Conservation (phyloP, 2,797 vertebrate genomes). For the Myiotriccus ornatus region DNA sequence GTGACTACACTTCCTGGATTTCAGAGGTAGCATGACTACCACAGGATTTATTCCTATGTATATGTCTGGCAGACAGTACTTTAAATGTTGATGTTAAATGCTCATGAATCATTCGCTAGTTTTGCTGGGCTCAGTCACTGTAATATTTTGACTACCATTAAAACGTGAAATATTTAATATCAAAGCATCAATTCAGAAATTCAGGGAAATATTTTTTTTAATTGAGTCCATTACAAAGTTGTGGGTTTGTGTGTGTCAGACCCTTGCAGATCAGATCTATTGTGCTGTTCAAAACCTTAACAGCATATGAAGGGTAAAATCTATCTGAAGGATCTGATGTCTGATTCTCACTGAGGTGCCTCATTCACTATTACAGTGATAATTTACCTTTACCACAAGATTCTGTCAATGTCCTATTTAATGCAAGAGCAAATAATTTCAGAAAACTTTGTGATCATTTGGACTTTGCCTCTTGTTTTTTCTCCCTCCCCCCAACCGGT, state of each 20-base stretch:
- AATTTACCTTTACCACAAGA: background rate
- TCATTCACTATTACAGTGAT: background rate
- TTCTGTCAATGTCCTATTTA: background rate
- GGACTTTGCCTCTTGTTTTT: background rate
- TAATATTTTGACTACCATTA: background rate
- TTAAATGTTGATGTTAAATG: background rate
- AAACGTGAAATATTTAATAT: background rate
- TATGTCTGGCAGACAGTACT: background rate
- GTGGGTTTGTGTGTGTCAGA: background rate
- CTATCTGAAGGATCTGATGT: background rate
- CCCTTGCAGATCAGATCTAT: background rate
- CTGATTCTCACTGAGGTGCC: background rate
- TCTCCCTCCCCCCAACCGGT: background rate
- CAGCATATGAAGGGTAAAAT: background rate
- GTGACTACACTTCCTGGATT: background rate
- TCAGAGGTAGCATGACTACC: background rate
- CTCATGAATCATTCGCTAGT: background rate
- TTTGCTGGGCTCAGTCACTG: background rate
- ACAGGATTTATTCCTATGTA: background rate
- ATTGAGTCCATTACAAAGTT: background rate
- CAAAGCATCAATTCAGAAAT: background rate
- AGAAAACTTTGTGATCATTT: background rate
- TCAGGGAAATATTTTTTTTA: background rate
- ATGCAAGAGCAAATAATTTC: background rate
- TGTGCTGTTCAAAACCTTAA: background rate